These are phyloP conservation scores for Accipiter virgatus DNA, from an alignment of 2,113 vertebrate species.

Conservation along the genomic window DNA sequence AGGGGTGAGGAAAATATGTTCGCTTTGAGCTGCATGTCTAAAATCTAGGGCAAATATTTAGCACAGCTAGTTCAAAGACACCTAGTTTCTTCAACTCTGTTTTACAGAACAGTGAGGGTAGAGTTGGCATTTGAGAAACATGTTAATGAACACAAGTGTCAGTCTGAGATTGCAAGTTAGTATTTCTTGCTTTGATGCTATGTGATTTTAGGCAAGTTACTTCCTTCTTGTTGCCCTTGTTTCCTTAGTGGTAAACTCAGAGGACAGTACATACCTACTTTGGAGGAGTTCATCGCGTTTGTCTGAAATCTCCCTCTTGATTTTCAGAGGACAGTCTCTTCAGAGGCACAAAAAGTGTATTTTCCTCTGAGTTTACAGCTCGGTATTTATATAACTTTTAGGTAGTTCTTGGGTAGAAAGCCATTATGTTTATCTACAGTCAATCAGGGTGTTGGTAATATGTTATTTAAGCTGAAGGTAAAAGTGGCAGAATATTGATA, in stretches of 20 bases:
- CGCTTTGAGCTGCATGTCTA: background rate
- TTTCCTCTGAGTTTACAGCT: too few species aligned
- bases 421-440: background rate
- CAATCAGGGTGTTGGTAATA: background rate
- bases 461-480: background rate
- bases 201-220: background rate
- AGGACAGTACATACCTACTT: background rate
- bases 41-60: conserved; percentile 60
- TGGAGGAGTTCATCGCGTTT: background rate
- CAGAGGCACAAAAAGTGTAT: background rate
- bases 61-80: conserved; percentile 49
- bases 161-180: background rate
- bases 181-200: too few species aligned
- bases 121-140: background rate
- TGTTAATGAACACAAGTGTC: background rate
- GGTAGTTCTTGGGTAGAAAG: background rate
- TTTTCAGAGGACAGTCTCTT: background rate
- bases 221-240: background rate
- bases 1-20: background rate
- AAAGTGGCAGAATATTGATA: background rate
- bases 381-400: background rate
- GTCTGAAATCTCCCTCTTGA: background rate
- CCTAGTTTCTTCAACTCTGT: background rate
- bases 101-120: background rate
- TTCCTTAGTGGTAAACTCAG: background rate